These are phyloP conservation scores for Drosophila planitibia DNA, from an alignment of 2,888 invertebrate species.

Conservation along the genomic window DNA sequence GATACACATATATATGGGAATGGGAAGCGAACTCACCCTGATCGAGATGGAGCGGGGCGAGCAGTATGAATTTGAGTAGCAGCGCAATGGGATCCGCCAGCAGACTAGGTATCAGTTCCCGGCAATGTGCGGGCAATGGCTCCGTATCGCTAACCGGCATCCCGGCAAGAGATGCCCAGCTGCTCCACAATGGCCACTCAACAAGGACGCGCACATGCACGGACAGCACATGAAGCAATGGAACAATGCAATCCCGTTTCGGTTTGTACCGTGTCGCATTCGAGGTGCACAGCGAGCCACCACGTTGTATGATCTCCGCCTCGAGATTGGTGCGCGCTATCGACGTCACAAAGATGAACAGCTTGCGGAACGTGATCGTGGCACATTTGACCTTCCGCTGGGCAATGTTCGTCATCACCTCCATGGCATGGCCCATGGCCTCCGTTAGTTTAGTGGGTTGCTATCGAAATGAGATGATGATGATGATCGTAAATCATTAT, in stretches of 20 bases:
- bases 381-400: conserved; percentile 91
- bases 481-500: too few relatives aligned
- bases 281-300: conserved; percentile 89
- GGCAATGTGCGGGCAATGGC: conserved; percentile 84
- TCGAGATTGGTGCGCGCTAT: conserved; percentile 96
- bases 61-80: conserved; percentile 93
- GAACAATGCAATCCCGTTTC: conserved; percentile 93
- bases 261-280: conserved; percentile 89
- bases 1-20: not conserved
- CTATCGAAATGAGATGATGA: conserved; percentile 82
- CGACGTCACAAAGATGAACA: conserved; percentile 95
- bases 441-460: conserved; percentile 91
- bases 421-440: conserved; percentile 96
- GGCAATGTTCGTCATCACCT: conserved; percentile 96
- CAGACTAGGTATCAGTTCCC: conserved; percentile 90
- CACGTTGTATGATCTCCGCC: conserved; percentile 95
- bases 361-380: conserved; percentile 89
- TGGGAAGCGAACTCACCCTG: conserved; percentile 87
- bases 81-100: conserved; percentile 94
- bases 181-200: conserved; percentile 87
- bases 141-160: conserved; percentile 82
- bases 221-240: conserved; percentile 94
- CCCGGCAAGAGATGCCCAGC: conserved; percentile 85
- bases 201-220: conserved; percentile 92
- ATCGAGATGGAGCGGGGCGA: conserved; percentile 94